These are phyloP conservation scores for Salvator merianae DNA, from an alignment of 2,113 vertebrate species.

Conservation along the genomic window DNA sequence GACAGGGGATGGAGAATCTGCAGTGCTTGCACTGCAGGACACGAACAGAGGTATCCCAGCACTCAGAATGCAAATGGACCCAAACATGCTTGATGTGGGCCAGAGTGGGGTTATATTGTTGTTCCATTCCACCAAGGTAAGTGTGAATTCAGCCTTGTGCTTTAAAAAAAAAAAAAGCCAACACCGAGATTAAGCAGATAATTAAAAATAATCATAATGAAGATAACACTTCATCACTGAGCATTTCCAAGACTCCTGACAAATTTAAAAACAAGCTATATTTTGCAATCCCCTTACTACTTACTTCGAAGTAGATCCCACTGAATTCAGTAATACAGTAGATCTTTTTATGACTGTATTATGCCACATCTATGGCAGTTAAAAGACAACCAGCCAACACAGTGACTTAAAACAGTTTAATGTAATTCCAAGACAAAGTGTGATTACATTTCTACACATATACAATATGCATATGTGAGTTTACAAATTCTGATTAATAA, in stretches of 20 bases:
- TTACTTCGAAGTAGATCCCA: neutral
- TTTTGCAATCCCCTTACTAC: neutral
- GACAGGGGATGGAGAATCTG: too few species aligned
- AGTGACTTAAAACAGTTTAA: slow-evolving; percentile 99
- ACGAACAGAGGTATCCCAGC: too few species aligned
- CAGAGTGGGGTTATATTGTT: too few species aligned
- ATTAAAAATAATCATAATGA: too few species aligned
- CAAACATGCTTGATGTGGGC: too few species aligned
- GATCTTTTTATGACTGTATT: neutral
- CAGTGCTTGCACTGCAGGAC: too few species aligned
- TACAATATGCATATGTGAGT: slow-evolving; percentile 99
- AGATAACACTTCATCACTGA: too few species aligned
- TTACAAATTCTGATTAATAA: slow-evolving; percentile 99
- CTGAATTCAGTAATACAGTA: neutral
- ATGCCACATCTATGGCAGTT: neutral
- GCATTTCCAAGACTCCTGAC: neutral
- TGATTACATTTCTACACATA: slow-evolving; percentile 99
- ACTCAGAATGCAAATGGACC: too few species aligned
- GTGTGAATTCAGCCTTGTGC: too few species aligned
- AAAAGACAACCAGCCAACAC: slow-evolving; percentile 57
- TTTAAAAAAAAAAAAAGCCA: too few species aligned
- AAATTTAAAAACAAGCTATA: neutral
- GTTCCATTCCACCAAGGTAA: too few species aligned
- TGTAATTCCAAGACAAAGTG: slow-evolving; percentile 99
- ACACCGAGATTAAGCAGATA: too few species aligned